Evolutionary conservation across 2,888 invertebrate genomes (phyloP).

Genomic region (Eupelmus urozonus): DNA sequence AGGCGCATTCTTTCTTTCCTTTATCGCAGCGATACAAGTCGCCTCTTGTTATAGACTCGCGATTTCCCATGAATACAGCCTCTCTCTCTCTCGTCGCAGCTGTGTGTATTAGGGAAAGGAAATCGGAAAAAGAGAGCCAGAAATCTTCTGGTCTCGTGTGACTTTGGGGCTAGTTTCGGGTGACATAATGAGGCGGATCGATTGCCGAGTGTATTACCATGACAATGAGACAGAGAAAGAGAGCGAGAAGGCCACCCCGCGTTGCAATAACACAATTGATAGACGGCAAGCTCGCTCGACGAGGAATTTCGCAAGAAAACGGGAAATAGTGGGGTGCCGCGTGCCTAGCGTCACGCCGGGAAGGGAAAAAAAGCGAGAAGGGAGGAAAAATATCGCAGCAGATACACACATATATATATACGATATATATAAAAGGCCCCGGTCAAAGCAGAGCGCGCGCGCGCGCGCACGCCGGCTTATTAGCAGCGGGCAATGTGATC

Average conservation of each 20-base stretch:
- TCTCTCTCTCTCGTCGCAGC: too few species aligned
- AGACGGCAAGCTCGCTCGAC: too few species aligned
- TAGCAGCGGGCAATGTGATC: conserved; percentile 77
- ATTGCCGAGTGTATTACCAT: conserved; percentile 74
- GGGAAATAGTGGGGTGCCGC: conserved; percentile 65
- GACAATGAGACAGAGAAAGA: conserved; percentile 66
- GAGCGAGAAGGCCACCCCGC: conserved; percentile 60
- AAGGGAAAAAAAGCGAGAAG: conserved; percentile 52
- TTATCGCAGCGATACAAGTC: conserved; percentile 16
- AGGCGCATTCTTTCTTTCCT: conserved; percentile 18
- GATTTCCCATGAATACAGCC: conserved; percentile 67
- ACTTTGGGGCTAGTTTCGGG: conserved; percentile 66
- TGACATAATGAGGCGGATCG: conserved; percentile 75
- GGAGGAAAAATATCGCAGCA: conserved; percentile 51
- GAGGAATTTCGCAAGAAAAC: conserved; percentile 72
- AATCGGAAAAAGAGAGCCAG: not conserved
- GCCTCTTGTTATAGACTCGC: conserved; percentile 39
- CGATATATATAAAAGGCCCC: conserved; percentile 56
- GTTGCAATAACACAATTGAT: conserved; percentile 71
- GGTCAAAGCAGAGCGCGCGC: conserved; percentile 70
- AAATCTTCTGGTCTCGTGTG: conserved; percentile 64
- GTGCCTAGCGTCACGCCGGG: conserved; percentile 42
- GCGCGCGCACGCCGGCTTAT: too few species aligned
- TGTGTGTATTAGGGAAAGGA: not conserved
- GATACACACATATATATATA: not conserved